A percentile compares a stretch with the other conserved stretches of the same genome.
These are phyloP conservation scores for Ceyx cyanopectus DNA, from an alignment of 2,113 vertebrate genomes.

Conservation along the genomic window DNA sequence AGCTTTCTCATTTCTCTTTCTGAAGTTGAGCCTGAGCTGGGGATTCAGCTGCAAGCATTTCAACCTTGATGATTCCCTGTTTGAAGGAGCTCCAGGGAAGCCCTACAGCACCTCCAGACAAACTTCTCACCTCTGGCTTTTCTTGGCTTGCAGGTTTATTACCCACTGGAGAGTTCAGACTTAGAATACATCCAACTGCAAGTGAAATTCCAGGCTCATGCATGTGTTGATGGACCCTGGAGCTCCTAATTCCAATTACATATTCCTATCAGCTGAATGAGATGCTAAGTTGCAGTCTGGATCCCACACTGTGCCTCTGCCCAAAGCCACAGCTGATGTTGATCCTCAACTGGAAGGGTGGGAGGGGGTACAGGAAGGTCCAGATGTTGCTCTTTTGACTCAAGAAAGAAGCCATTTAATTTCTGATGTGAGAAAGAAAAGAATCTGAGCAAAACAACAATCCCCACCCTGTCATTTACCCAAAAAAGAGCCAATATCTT, in stretches of 20 bases:
- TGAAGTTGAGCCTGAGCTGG: not conserved
- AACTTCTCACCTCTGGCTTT: conserved; percentile 67
- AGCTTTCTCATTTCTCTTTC: not conserved
- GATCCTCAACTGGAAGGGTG: conserved; percentile 22
- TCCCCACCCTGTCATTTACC: conserved; percentile 17
- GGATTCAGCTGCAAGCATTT: conserved; percentile 48
- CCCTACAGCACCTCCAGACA: conserved; percentile 51
- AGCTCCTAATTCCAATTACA: conserved; percentile 49
- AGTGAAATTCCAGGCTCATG: conserved; percentile 9
- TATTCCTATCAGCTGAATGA: conserved; percentile 43
- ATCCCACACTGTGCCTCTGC: conserved; percentile 1
- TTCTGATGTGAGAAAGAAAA: conserved; percentile 36
- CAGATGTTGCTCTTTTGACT: conserved; percentile 51
- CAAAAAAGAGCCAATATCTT: not conserved
- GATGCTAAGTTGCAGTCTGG: conserved; percentile 5
- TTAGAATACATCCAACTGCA: conserved; percentile 41
- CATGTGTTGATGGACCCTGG: conserved; percentile 29
- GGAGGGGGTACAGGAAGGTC: conserved; percentile 20
- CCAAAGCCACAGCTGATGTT: conserved; percentile 43
- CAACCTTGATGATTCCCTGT: conserved; percentile 59
- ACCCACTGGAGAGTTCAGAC: conserved; percentile 1
- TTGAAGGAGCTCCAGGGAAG: conserved; percentile 70
- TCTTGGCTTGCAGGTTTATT: conserved; percentile 60
- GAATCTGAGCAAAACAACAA: conserved; percentile 5
- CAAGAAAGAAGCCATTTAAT: not conserved